Evolutionary conservation across 2,113 vertebrate species (phyloP).

Genomic region (Bambusicola thoracicus): DNA sequence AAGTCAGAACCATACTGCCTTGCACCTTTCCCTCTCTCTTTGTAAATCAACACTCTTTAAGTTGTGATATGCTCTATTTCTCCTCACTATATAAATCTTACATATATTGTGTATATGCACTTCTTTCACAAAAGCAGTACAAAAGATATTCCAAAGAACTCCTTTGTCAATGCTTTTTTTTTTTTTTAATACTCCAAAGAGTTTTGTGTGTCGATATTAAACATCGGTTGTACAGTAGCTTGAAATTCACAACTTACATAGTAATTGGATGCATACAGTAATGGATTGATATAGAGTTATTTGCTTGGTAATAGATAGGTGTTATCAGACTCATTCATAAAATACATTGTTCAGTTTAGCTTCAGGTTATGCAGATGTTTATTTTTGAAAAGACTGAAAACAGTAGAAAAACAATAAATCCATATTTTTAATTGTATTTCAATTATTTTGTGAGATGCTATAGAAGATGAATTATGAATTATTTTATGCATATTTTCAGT

Average conservation of each 20-base stretch:
- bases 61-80: neutral
- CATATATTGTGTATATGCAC: neutral
- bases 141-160: neutral
- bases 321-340: neutral
- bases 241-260: neutral
- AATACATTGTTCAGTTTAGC: neutral
- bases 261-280: neutral
- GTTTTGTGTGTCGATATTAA: neutral
- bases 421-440: neutral
- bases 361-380: neutral
- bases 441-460: neutral
- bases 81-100: neutral
- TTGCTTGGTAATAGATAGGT: neutral
- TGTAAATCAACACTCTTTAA: neutral
- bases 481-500: neutral
- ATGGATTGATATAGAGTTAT: neutral
- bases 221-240: neutral
- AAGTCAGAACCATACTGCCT: neutral
- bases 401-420: neutral
- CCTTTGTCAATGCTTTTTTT: neutral
- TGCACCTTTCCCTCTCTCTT: neutral
- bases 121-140: neutral
- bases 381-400: neutral
- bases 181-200: neutral
- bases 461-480: neutral